Evolutionary conservation across 2,888 invertebrate genomes (phyloP).

Genomic region (Leptodirus hochenwartii): DNA sequence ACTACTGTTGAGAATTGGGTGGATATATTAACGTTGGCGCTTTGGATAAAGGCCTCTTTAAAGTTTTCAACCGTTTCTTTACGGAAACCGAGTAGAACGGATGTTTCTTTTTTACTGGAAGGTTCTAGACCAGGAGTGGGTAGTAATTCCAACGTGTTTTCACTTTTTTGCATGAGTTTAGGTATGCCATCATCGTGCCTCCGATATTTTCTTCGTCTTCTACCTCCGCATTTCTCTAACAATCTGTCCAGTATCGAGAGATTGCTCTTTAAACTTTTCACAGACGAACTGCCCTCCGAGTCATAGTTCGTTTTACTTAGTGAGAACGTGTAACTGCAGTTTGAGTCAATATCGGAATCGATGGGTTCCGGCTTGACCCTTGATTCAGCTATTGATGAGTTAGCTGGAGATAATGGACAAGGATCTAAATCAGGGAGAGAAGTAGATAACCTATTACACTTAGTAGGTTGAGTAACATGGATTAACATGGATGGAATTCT

Average conservation of each 20-base stretch:
- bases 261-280: slow-evolving; percentile 32
- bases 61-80: slow-evolving; percentile 50
- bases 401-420: slow-evolving; percentile 49
- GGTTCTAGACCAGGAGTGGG: slow-evolving; percentile 43
- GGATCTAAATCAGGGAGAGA: slow-evolving; percentile 65
- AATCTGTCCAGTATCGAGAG: slow-evolving; percentile 44
- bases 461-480: slow-evolving; percentile 56
- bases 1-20: slow-evolving; percentile 52
- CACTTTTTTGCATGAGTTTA: slow-evolving; percentile 37
- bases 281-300: slow-evolving; percentile 39
- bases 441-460: slow-evolving; percentile 38
- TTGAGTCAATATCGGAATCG: slow-evolving; percentile 47
- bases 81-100: slow-evolving; percentile 44
- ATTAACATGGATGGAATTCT: slow-evolving; percentile 69
- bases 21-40: slow-evolving; percentile 34
- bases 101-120: slow-evolving; percentile 31
- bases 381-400: slow-evolving; percentile 42
- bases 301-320: slow-evolving; percentile 39
- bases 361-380: slow-evolving; percentile 24
- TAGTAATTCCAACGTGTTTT: slow-evolving; percentile 35
- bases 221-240: slow-evolving; percentile 44
- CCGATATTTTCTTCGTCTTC: slow-evolving; percentile 35
- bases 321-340: slow-evolving; percentile 38
- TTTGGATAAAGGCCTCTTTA: slow-evolving; percentile 45
- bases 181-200: slow-evolving; percentile 34